Conservation (phyloP, 2,888 invertebrate genomes). For the Dasypogon diadema region DNA sequence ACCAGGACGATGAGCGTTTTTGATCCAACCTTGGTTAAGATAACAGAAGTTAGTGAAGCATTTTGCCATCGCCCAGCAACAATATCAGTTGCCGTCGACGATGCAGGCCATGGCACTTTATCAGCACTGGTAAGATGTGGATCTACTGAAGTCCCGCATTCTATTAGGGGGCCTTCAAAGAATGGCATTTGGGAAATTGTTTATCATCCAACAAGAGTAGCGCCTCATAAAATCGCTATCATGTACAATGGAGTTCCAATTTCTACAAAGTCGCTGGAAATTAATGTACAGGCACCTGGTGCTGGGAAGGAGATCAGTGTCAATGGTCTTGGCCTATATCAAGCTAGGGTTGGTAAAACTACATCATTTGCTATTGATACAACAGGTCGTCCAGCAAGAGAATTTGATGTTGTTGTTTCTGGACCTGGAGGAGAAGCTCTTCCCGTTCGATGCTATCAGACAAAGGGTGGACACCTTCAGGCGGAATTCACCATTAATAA, state of each 20-base stretch:
- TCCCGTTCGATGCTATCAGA: constrained; percentile 94
- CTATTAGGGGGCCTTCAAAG: constrained; percentile 78
- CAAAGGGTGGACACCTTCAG: constrained; percentile 93
- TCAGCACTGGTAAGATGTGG: constrained; percentile 85
- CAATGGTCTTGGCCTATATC: constrained; percentile 86
- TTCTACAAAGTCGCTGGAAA: constrained; percentile 70
- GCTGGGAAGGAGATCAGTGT: constrained; percentile 79
- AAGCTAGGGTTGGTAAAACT: constrained; percentile 83
- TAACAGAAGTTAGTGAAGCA: constrained; percentile 81
- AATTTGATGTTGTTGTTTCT: constrained; percentile 91
- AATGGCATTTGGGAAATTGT: constrained; percentile 84
- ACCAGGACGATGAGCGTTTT: constrained; percentile 82
- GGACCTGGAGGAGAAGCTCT: constrained; percentile 84
- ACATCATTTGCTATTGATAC: constrained; percentile 92
- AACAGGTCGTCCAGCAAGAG: constrained; percentile 83
- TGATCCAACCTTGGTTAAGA: constrained; percentile 80
- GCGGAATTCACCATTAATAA: constrained; percentile 92
- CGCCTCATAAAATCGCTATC: constrained; percentile 87
- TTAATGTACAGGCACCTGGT: constrained; percentile 74
- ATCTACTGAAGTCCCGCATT: constrained; percentile 84
- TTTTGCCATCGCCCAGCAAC: constrained; percentile 85
- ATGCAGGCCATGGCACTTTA: constrained; percentile 88
- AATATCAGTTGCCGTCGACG: constrained; percentile 80
- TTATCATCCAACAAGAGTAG: constrained; percentile 88
- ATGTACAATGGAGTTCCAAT: constrained; percentile 88